Conservation (phyloP, 2,888 invertebrate species). For the Agriotes lineatus region DNA sequence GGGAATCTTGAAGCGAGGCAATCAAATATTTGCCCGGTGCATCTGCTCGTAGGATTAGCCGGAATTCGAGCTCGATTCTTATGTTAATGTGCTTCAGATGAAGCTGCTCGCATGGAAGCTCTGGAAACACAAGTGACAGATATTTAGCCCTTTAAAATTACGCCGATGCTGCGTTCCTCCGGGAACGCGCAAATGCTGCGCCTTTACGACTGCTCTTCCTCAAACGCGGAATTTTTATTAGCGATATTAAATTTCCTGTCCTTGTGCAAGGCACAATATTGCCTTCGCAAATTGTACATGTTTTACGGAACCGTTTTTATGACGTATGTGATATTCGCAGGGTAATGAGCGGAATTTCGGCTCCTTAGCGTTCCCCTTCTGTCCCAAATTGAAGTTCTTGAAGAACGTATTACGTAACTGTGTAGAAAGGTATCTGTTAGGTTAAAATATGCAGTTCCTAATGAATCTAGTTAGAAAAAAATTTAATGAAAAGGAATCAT, state of each 20-base stretch:
- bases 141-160: slow-evolving; percentile 12
- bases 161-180: neutral
- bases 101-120: neutral
- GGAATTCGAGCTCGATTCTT: neutral
- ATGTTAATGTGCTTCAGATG: slow-evolving; percentile 6
- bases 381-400: neutral
- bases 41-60: neutral
- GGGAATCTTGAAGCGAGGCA: neutral
- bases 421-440: too few species aligned
- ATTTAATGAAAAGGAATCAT: too few species aligned
- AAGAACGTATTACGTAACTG: too few species aligned
- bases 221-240: slow-evolving; percentile 17
- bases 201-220: slow-evolving; percentile 9
- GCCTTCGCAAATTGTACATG: slow-evolving; percentile 18
- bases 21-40: slow-evolving; percentile 1
- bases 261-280: slow-evolving; percentile 7
- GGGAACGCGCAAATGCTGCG: slow-evolving; percentile 15
- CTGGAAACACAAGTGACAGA: slow-evolving; percentile 1
- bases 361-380: too few species aligned
- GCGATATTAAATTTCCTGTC: slow-evolving; percentile 4
- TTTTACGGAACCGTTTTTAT: neutral
- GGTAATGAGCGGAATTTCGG: neutral
- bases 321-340: neutral
- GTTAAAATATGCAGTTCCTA: too few species aligned
- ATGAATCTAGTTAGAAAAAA: too few species aligned